Percentiles rank a stretch among this genome's conserved stretches.
Conservation (phyloP, 2,797 vertebrate species). For the Xerus rutilus region DNA sequence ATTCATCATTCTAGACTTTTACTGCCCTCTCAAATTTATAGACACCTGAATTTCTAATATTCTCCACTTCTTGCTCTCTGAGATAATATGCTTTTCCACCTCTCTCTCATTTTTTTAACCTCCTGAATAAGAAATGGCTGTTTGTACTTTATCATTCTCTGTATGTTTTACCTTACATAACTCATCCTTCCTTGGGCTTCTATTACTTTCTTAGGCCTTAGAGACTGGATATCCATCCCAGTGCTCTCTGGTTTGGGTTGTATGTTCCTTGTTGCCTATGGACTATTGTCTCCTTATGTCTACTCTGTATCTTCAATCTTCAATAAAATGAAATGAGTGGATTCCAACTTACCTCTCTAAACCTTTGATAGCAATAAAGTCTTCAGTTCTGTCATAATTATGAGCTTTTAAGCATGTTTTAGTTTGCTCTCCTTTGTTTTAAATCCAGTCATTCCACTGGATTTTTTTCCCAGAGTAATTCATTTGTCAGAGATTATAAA, state of each 20-base stretch:
- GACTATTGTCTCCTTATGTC: neutral
- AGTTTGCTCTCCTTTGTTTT: neutral
- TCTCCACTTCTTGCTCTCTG: neutral
- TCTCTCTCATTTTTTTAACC: neutral
- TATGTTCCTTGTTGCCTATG: neutral
- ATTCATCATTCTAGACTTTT: neutral
- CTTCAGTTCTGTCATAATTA: neutral
- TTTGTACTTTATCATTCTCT: neutral
- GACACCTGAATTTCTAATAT: neutral
- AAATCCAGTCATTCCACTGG: neutral
- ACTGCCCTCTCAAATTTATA: slow-evolving; percentile 34
- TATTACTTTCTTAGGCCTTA: neutral
- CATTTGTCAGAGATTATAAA: neutral
- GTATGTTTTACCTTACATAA: neutral
- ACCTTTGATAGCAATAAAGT: neutral
- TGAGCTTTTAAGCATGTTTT: neutral
- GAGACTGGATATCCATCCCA: neutral
- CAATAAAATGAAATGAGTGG: neutral
- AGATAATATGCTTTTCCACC: neutral
- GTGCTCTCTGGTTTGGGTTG: neutral
- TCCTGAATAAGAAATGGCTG: neutral
- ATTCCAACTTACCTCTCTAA: neutral
- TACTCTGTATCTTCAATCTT: neutral
- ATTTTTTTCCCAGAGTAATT: neutral
- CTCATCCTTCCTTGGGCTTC: neutral